Conservation (phyloP, 2,113 vertebrate species). For the Rhynchomys soricoides region DNA sequence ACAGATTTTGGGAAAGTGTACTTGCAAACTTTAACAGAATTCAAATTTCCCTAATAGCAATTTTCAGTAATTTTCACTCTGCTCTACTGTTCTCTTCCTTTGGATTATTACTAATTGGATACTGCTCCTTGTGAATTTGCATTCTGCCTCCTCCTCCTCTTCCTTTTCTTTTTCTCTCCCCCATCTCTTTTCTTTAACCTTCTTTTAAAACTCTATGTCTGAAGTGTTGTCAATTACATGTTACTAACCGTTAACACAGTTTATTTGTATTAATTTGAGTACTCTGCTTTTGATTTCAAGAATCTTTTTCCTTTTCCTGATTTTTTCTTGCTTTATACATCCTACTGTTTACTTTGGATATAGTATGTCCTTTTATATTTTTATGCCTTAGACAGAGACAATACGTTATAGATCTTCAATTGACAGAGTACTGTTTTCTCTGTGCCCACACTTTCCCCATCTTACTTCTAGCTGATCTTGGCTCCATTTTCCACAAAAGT, state of each 20-base stretch:
- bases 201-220: neutral
- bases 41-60: neutral
- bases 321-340: neutral
- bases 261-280: neutral
- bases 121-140: neutral
- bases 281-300: neutral
- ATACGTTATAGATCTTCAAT: neutral
- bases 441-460: neutral
- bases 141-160: neutral
- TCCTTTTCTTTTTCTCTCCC: neutral
- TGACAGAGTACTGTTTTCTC: neutral
- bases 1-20: too few species aligned
- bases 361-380: neutral
- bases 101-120: neutral
- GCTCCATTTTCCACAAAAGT: neutral
- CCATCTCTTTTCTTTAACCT: neutral
- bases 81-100: neutral
- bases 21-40: neutral
- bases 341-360: neutral
- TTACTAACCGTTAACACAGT: neutral
- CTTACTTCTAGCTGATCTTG: neutral
- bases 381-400: neutral
- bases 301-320: neutral
- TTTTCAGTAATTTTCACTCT: neutral
- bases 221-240: neutral